Base-by-base conservation (phyloP, 2,888 invertebrate species). In the Nebria brevicollis region DNA sequence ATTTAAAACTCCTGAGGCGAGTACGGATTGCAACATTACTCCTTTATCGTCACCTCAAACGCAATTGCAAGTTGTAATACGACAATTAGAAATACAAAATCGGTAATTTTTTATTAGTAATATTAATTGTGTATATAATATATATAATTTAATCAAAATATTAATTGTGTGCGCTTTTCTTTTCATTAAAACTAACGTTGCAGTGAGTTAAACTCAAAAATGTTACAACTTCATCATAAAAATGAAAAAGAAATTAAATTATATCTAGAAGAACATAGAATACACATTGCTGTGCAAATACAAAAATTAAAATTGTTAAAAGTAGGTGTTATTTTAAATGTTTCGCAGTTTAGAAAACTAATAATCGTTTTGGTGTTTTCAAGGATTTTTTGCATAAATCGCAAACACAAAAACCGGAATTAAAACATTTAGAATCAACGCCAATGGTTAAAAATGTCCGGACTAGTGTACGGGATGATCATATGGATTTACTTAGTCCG, bases 61-160 rank as follows among this genome's bases (percentile, higher is more conserved):
- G 20, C 92, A 95, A 86, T 87, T 95, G 73, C 93, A 94, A 85
- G 92, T 93, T 85, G 93, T 95, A 83, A 95, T 95, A 75, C 90
- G 89, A 82, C 93, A 94, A 85, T 88, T 95, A 83, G 95, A 95
- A 88, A 90, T 92, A 68, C 93, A 94, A 86, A 94, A 93, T 84
- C 91, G 89, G 91, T 91, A 85, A 72, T 72, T 41, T 68, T 70
- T 74, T 70, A 64, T 81, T 11, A 41, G 68, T 82, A 42, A 68
- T 66, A 81, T 41, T 41, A 15, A 11, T 74, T 34, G 26, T 15
- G 66, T 13, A 74, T n/a, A n/a, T n/a, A n/a, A n/a, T n/a, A n/a
- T n/a, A n/a, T n/a, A n/a, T 20, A 68, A 20, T 68, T 25, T 20
- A 20, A 20, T 20, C 20, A 20, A 20, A 20, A 20, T 20, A 20